Base-by-base conservation (phyloP, 1,140 invertebrate genomes). In the Drosophila nikananu region DNA sequence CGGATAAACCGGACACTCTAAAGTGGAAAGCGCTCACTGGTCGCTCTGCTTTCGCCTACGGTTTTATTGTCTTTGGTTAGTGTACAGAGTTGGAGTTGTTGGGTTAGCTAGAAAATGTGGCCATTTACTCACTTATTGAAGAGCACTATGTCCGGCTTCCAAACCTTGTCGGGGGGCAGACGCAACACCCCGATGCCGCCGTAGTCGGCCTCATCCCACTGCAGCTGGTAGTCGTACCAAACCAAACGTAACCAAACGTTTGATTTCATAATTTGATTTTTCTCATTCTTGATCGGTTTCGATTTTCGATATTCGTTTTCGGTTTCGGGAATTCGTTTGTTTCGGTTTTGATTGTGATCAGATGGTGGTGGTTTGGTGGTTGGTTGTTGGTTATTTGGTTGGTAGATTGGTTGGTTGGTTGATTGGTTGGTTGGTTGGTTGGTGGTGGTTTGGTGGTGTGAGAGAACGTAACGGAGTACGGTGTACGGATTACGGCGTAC, bases 201-300 rank as follows among this genome's bases (percentile, higher is more conserved):
- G 92, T 99, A 99, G 93, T 99, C 97, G 58, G 98, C 97, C 90
- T 99, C 98, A 91, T 99, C 98, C 99, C 99, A 99, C 93, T 96
- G 96, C 81, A 99, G 94, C 93, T 99, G 99, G 94, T 99, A 99
- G 94, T 99, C 99, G 93, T 95, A 97, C 99, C 99, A 99, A 60
- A 98, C 97, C 94, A 99, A 95, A 93, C 98, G 95, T 91, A 99
- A 94, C 98, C 98, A 99, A 37, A 99, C 98, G 93, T 99, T 99
- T 12, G 98, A 98, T 94, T 99, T 99, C 98, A 99, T 99, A 89
- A 99, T 98, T 95, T 99, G 98, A 94, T 99, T 99, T 94, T 99
- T 99, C 94, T 99, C 98, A 92, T 99, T 99, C 98, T 99, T 94
- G 75, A 76, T 80, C 58, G 77, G 64, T 79, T 73, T 74, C 74